Evolutionary conservation across 2,113 vertebrate species (phyloP).

Genomic region (Choloepus hoffmanni): DNA sequence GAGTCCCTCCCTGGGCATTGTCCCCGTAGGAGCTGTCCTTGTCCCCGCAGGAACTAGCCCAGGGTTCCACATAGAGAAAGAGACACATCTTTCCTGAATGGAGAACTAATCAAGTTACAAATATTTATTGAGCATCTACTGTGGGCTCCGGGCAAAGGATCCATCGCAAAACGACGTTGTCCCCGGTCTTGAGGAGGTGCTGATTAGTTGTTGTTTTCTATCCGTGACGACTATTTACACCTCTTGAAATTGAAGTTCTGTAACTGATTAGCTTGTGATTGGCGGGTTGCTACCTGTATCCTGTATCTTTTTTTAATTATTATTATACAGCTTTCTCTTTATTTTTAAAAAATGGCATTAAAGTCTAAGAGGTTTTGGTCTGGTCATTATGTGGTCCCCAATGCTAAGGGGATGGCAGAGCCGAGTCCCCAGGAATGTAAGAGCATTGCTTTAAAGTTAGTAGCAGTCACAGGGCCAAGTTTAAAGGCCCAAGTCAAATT

Average conservation of each 20-base stretch:
- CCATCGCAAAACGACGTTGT: not conserved
- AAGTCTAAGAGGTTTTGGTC: too few relatives aligned
- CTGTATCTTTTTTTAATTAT: not conserved
- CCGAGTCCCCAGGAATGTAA: too few relatives aligned
- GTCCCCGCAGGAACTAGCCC: not conserved
- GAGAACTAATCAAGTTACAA: not conserved
- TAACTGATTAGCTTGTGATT: not conserved
- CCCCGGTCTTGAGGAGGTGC: not conserved
- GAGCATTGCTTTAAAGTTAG: too few relatives aligned
- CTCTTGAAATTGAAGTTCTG: slow-evolving; percentile 44
- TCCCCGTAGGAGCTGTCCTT: not conserved
- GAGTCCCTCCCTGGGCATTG: not conserved
- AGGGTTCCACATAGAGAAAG: not conserved
- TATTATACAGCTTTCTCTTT: too few relatives aligned
- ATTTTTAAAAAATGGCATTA: too few relatives aligned
- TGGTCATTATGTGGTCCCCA: too few relatives aligned
- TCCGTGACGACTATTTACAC: not conserved
- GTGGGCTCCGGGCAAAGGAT: not conserved
- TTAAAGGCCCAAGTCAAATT: too few relatives aligned
- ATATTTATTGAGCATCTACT: not conserved
- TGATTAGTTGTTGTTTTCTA: not conserved
- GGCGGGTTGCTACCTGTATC: not conserved
- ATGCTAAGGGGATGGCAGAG: too few relatives aligned
- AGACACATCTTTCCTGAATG: not conserved
- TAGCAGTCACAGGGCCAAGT: too few relatives aligned